phyloP scores from a whole-genome alignment of 2,888 invertebrate species.

The Drosophila setosimentum region DNA sequence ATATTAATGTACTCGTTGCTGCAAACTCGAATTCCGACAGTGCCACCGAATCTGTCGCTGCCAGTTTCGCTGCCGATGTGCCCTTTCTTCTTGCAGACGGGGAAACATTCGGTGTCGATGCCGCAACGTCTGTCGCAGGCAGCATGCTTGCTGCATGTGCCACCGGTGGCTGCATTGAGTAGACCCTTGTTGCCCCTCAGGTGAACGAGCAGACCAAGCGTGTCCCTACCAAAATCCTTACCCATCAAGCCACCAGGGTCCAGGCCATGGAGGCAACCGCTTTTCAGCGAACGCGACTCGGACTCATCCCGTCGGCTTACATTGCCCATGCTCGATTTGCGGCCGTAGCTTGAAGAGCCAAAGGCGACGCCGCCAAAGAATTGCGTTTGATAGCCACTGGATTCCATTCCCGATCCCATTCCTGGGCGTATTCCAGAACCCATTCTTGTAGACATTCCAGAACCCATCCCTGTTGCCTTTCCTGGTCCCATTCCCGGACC shows the following conservation, averaged over 20 bases:
- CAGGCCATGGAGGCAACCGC: conserved; percentile 12
- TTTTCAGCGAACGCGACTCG: no score
- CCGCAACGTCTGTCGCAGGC: conserved; percentile 47
- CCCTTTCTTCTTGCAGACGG: conserved; percentile 3
- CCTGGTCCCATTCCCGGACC: neutral
- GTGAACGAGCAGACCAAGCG: conserved; percentile 26
- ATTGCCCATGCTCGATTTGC: conserved; percentile 8
- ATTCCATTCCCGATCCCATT: neutral
- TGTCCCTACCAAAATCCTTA: conserved; percentile 26
- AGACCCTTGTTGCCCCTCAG: conserved; percentile 34
- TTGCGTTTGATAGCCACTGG: neutral
- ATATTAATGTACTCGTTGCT: conserved; percentile 45
- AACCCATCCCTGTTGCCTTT: neutral
- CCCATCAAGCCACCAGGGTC: neutral
- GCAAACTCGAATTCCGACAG: conserved; percentile 27
- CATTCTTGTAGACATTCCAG: neutral
- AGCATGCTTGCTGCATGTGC: neutral
- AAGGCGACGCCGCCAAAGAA: conserved; percentile 1
- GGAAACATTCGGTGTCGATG: conserved; percentile 33
- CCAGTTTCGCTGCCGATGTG: neutral
- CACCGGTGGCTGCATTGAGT: conserved; percentile 5
- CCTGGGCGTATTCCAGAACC: neutral
- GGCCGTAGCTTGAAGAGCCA: neutral
- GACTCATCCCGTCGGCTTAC: neutral
- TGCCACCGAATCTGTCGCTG: neutral